These are phyloP conservation scores for Sebastes kiyomatsui DNA, from an alignment of 2,797 vertebrate genomes.

Conservation along the genomic window DNA sequence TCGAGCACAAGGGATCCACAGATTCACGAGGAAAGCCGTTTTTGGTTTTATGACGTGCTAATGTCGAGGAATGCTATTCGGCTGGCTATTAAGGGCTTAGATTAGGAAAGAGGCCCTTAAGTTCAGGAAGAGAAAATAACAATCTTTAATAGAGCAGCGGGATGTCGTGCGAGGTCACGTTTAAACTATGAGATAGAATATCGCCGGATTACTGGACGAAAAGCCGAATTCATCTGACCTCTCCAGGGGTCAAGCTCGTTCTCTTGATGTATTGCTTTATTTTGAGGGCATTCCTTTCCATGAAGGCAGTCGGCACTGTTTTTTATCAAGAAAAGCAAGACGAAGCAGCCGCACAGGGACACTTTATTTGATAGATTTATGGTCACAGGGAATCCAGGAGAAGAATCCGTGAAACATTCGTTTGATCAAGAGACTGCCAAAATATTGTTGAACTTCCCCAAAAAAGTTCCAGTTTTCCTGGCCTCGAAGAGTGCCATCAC, in stretches of 20 bases:
- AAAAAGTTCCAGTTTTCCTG: not conserved
- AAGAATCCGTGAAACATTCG: not conserved
- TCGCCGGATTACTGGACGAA: not conserved
- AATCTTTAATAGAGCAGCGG: not conserved
- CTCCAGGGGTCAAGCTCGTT: not conserved
- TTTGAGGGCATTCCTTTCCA: not conserved
- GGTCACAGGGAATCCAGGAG: not conserved
- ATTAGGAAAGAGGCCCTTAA: slow-evolving; percentile 56
- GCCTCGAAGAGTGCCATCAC: slow-evolving; percentile 7
- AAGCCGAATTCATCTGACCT: not conserved
- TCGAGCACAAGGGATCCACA: slow-evolving; percentile 11
- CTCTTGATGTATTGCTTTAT: not conserved
- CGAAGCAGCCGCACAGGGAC: not conserved
- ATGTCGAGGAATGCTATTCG: slow-evolving; percentile 51
- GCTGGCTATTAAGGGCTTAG: slow-evolving; percentile 42
- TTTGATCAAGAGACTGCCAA: no score
- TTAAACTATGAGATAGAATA: not conserved
- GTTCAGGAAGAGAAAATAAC: slow-evolving; percentile 27
- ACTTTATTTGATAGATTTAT: slow-evolving; percentile 17
- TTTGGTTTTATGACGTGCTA: slow-evolving; percentile 54
- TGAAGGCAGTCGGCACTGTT: not conserved
- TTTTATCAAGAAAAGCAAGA: not conserved
- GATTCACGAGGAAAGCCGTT: slow-evolving; percentile 30
- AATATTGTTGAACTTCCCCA: not conserved
- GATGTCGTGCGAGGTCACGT: slow-evolving; percentile 34